Percentiles rank a stretch among this genome's conserved stretches.
Conservation (phyloP, 1,140 invertebrate species). For the Tetramorium parvispinum region DNA sequence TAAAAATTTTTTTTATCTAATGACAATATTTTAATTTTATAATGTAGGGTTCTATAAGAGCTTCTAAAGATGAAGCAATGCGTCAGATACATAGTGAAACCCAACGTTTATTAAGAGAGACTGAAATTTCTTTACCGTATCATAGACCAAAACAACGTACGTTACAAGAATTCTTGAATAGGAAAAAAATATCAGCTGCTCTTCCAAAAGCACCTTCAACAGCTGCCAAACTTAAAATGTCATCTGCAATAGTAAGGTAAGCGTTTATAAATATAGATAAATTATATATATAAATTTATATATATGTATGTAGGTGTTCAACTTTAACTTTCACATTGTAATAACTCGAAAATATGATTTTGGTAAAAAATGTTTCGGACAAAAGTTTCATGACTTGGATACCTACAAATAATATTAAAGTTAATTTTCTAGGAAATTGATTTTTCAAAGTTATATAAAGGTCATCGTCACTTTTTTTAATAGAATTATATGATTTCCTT, state of each 20-base stretch:
- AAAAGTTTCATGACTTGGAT: too few species aligned
- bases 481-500: too few species aligned
- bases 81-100: constrained; percentile 86
- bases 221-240: constrained; percentile 82
- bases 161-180: constrained; percentile 90
- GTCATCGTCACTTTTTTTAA: too few species aligned
- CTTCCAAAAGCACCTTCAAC: constrained; percentile 79
- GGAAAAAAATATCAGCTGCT: constrained; percentile 75
- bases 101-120: constrained; percentile 90
- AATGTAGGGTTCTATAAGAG: constrained; percentile 74
- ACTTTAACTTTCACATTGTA: too few species aligned
- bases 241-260: constrained; percentile 77
- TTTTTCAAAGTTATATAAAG: too few species aligned
- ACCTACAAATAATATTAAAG: too few species aligned
- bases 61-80: constrained; percentile 82
- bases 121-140: constrained; percentile 90
- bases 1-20: constrained; percentile 23
- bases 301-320: neutral
- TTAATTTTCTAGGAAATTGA: too few species aligned
- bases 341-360: too few species aligned
- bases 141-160: constrained; percentile 91
- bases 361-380: too few species aligned
- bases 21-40: constrained; percentile 20
- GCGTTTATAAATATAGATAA: neutral
- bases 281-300: constrained; percentile 20